These are phyloP conservation scores for Cathartes aura DNA, from an alignment of 2,113 vertebrate genomes.

Conservation along the genomic window DNA sequence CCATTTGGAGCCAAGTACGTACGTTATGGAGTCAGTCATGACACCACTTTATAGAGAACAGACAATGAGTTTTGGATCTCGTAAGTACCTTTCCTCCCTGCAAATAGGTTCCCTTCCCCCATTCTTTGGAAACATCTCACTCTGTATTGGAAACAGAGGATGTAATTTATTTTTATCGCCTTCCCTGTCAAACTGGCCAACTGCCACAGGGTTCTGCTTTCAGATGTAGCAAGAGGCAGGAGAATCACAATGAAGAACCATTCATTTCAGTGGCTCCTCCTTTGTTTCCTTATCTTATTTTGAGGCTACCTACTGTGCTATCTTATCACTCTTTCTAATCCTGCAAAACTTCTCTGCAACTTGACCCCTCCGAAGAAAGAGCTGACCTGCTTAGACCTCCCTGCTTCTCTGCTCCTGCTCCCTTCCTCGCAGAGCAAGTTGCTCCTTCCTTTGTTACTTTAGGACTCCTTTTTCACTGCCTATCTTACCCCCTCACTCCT, in stretches of 20 bases:
- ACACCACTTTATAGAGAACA: conserved; percentile 10
- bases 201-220: conserved; percentile 56
- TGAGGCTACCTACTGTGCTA: conserved; percentile 41
- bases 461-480: neutral
- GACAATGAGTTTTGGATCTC: neutral
- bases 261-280: conserved; percentile 15
- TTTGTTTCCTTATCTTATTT: conserved; percentile 42
- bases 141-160: conserved; percentile 46
- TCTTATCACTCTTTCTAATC: conserved; percentile 47
- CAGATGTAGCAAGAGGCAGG: conserved; percentile 5
- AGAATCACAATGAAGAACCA: neutral
- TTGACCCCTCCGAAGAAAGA: neutral
- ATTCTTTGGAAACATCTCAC: neutral
- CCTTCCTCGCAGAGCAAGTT: neutral
- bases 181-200: conserved; percentile 53
- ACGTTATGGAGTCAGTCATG: neutral
- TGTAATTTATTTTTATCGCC: conserved; percentile 62
- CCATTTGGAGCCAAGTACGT: neutral
- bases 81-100: conserved; percentile 14
- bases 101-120: neutral
- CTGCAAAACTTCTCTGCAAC: conserved; percentile 27
- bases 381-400: conserved; percentile 11
- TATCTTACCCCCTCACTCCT: neutral
- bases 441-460: neutral
- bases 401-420: neutral